A percentile compares a stretch with the other conserved stretches of the same genome.
phyloP scores from a whole-genome alignment of 2,888 invertebrate genomes.

The Maniola hyperantus region DNA sequence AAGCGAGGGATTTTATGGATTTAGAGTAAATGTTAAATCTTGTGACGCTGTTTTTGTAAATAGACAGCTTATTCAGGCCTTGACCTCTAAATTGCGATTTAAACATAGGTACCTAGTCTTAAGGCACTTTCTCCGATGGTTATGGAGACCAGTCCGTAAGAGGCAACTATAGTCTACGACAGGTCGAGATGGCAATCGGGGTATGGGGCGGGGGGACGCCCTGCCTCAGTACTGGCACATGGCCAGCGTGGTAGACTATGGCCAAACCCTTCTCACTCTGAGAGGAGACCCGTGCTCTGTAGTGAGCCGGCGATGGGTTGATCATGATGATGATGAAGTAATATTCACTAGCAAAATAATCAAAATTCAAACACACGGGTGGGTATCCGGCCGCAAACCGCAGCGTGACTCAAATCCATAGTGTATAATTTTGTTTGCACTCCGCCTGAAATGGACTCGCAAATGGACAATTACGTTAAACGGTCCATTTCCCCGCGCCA shows the following conservation, averaged over 20 bases:
- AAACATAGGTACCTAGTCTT: too few species aligned
- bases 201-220: too few species aligned
- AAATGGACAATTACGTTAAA: conserved; percentile 64
- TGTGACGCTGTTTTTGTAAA: not conserved
- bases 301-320: too few species aligned
- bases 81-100: not conserved
- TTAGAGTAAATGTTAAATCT: conserved; percentile 14
- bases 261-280: too few species aligned
- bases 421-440: conserved; percentile 60
- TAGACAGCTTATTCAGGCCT: not conserved
- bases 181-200: too few species aligned
- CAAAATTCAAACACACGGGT: conserved; percentile 19
- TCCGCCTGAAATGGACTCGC: conserved; percentile 54
- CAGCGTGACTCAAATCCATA: conserved; percentile 46
- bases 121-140: too few species aligned
- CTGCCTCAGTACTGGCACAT: too few species aligned
- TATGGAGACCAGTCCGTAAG: too few species aligned
- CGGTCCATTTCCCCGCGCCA: conserved; percentile 53
- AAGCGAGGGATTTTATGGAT: conserved; percentile 29
- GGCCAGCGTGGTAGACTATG: too few species aligned
- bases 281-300: too few species aligned
- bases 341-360: conserved; percentile 10
- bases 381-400: conserved; percentile 26
- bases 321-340: not conserved
- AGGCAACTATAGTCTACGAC: too few species aligned